Evolutionary conservation across 2,113 vertebrate genomes (phyloP).

Genomic region (Mesembrinibis cayennensis): DNA sequence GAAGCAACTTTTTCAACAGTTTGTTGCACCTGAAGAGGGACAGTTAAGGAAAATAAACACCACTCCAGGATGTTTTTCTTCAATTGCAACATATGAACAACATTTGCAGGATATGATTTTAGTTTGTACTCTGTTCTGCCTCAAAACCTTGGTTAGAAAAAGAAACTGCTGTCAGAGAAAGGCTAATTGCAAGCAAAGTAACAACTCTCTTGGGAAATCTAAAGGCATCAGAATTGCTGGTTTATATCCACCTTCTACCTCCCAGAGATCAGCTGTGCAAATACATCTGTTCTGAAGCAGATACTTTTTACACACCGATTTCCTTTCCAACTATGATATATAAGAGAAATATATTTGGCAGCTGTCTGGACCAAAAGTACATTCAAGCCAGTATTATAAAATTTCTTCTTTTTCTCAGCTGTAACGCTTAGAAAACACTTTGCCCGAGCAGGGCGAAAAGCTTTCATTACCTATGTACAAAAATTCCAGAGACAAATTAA

Average conservation of each 20-base stretch:
- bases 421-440: background rate
- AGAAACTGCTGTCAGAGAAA: slow-evolving; percentile 22
- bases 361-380: background rate
- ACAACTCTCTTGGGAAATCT: slow-evolving; percentile 7
- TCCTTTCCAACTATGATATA: slow-evolving; percentile 49
- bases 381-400: background rate
- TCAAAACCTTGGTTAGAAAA: background rate
- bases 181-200: slow-evolving; percentile 43
- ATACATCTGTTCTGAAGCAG: slow-evolving; percentile 47
- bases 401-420: background rate
- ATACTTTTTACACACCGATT: background rate
- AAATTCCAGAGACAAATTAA: background rate
- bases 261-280: slow-evolving; percentile 60
- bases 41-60: background rate
- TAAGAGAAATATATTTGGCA: slow-evolving; percentile 36
- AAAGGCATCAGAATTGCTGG: slow-evolving; percentile 24
- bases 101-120: background rate
- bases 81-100: background rate
- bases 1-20: background rate
- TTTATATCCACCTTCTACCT: slow-evolving; percentile 37
- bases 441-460: background rate
- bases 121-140: background rate
- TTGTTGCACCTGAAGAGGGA: background rate
- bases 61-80: background rate
- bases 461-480: background rate